Base-by-base conservation (phyloP, 2,113 vertebrate species). In the Lonchura striata region DNA sequence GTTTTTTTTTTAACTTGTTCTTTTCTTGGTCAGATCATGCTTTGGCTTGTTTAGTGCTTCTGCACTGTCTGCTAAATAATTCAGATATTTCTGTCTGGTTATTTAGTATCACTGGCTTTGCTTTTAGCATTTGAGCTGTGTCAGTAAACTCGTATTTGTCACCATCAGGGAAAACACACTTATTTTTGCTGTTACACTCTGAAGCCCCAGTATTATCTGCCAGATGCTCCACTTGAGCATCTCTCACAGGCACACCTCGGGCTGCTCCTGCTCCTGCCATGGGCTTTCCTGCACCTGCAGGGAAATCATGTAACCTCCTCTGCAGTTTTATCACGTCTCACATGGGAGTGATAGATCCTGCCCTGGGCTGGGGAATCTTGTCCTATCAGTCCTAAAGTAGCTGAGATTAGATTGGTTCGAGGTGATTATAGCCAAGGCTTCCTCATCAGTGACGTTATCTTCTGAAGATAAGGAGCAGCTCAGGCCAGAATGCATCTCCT, bases 41-140 rank as follows among this genome's bases (percentile, higher is more conserved):
- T 94, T 85, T 79, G 61, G 78, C 44, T 91, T 90, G 65, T 86
- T 94, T 52, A 30, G 79, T 92, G 70, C 77, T 87, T 90, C 49
- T 82, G 57, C 23, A 11, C 57, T 79, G 24, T 82, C 82, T 91
- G 19, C 90, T 94, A 90, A 96, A 95, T 94, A 93, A 93, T 93
- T 96, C 85, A 92, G 75, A 3, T 93, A 76, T 82, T 90, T 88
- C 61, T 86, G 78, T 91, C 78, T 89, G 35, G 65, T 71, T 91
- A 44, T 10, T 94, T 57, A n/a, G 24, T 85, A 68, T 91, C 41
- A 8, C 53, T 39, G 69, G 20, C 75, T 88, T 91, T 82, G 85
- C 88, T 85, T 63, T 72, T 80, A 80, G 54, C 52, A 2, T 85
- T 89, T 90, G 54, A 91, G 47, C 20, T 20, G 56, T 42, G 65